These are phyloP conservation scores for Sebastes iracundus DNA, from an alignment of 2,797 vertebrate genomes.

Conservation along the genomic window DNA sequence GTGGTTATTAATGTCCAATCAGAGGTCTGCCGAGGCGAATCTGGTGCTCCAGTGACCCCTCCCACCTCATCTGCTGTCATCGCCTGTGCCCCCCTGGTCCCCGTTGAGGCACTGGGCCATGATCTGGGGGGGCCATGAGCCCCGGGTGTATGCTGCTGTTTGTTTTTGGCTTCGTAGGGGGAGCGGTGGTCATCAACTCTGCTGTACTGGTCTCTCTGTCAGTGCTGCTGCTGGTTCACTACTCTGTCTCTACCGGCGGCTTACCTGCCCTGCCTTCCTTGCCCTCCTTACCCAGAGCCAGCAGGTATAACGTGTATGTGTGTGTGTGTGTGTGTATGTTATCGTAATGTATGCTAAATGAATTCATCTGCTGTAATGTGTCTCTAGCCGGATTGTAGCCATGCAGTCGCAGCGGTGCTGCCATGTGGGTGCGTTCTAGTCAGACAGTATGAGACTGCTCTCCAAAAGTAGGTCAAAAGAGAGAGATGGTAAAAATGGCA, in stretches of 20 bases:
- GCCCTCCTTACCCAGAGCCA: slow-evolving; percentile 89
- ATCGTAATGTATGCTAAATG: neutral
- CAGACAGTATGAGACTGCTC: slow-evolving; percentile 32
- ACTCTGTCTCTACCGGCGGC: slow-evolving; percentile 91
- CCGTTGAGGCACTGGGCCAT: slow-evolving; percentile 70
- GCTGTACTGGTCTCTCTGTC: slow-evolving; percentile 97
- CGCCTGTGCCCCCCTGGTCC: slow-evolving; percentile 14
- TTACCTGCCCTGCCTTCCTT: slow-evolving; percentile 88
- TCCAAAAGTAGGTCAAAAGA: slow-evolving; percentile 61
- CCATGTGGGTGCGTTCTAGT: slow-evolving; percentile 53
- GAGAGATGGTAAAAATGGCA: neutral
- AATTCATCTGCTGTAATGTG: neutral
- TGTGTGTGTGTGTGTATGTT: neutral
- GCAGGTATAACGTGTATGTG: slow-evolving; percentile 85
- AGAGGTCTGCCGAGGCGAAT: neutral
- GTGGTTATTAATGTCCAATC: neutral
- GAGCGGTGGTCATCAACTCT: slow-evolving; percentile 99
- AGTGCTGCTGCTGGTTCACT: slow-evolving; percentile 98
- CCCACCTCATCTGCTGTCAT: neutral
- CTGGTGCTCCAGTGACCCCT: slow-evolving; percentile 49
- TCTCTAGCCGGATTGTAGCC: neutral
- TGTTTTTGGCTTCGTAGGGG: slow-evolving; percentile 99
- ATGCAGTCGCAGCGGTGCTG: slow-evolving; percentile 15
- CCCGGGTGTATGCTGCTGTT: slow-evolving; percentile 99
- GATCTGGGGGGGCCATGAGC: slow-evolving; percentile 93